Base-by-base conservation (phyloP, 2,113 vertebrate species). In the Jacana jacana region DNA sequence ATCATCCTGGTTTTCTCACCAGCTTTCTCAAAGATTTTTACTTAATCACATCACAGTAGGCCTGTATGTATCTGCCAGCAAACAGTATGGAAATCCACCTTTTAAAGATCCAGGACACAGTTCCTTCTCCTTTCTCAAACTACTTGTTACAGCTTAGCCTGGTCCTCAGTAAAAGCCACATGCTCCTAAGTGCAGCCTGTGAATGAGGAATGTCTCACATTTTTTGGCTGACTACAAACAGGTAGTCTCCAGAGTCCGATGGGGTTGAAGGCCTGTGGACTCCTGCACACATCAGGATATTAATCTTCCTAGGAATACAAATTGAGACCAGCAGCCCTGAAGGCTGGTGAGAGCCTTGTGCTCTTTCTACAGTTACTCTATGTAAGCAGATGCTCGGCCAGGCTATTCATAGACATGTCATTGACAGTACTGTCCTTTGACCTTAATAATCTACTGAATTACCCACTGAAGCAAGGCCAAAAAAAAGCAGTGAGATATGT, bases 401-500 rank as follows among this genome's bases (percentile, higher is more conserved):
- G 89, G 92, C 95, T 98, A 97, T 98, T 97, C 95, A 82, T 97
- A 98, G 96, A 80, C 88, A 46, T 92, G 91, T 88, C 96, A 95
- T 92, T 97, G 96, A 75, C 51, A 3, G 77, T 61, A 40, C 88
- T 93, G 92, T 96, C 93, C 76, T 95, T 96, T 98, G 97, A 98
- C 97, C 97, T 98, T 97, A 97, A 96, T 97, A 96, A 97, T 97
- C 94, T 97, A 71, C 97, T 97, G 97, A 97, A 95, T 97, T 96
- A 96, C 95, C 66, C 95, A 90, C 84, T 95, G 97, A 97, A 95
- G 93, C 94, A 94, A 83, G 90, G 95, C 92, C 92, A 91, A 82
- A 95, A 95, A 95, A 94, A 80, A 89, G 39, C 42, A 14, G 76
- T 89, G 90, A 95, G 73, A 88, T 96, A 88, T 13, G 5, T 97